Conservation (phyloP, 1,140 invertebrate species). For the Homarus americanus region DNA sequence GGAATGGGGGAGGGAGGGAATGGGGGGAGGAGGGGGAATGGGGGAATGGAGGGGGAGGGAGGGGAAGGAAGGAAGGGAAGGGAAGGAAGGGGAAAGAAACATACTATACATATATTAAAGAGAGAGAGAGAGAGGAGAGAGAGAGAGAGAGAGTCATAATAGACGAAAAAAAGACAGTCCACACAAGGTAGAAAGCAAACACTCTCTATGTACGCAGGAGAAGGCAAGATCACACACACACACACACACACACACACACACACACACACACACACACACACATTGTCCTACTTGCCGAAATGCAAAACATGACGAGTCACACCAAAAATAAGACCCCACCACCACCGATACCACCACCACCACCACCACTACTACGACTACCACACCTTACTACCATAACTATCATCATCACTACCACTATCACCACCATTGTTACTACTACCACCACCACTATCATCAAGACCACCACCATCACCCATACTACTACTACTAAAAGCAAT, state of each 20-base stretch:
- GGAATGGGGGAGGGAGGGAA: too few species aligned
- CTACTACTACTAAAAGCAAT: background rate
- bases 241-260: slow-evolving; percentile 24
- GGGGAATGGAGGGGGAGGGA: too few species aligned
- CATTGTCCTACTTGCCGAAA: too few species aligned
- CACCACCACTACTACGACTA: too few species aligned
- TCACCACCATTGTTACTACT: background rate
- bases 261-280: background rate
- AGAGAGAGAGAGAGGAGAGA: too few species aligned
- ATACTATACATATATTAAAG: too few species aligned
- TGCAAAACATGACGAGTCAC: background rate
- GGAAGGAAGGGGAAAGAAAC: too few species aligned
- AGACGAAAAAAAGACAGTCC: background rate
- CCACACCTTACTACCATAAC: too few species aligned
- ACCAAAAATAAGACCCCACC: background rate
- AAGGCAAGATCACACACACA: slow-evolving; percentile 18
- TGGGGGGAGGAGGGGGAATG: too few species aligned
- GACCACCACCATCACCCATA: background rate
- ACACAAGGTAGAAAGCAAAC: background rate
- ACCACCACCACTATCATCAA: slow-evolving; percentile 5
- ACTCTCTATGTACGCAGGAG: background rate
- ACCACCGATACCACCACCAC: background rate
- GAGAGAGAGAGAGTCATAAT: background rate
- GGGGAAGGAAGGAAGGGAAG: background rate
- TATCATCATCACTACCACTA: background rate